Percentiles rank a stretch among this genome's conserved stretches.
Evolutionary conservation across 1,140 invertebrate genomes (phyloP).

Genomic region (Panagrolaimus sp.): DNA sequence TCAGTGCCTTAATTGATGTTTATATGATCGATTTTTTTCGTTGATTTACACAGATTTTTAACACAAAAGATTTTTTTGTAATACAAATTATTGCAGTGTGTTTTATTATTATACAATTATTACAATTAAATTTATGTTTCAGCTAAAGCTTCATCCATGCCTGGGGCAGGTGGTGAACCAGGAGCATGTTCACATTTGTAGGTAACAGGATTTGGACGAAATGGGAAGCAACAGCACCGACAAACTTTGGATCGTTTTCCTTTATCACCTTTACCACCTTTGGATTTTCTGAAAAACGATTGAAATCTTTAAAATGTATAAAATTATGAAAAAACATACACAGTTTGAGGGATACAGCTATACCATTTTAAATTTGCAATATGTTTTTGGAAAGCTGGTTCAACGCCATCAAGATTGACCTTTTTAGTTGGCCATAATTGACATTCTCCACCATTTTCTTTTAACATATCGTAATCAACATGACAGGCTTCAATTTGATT

Average conservation of each 20-base stretch:
- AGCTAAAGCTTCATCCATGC: constrained; percentile 38
- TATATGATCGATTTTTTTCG: too few relatives aligned
- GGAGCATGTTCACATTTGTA: constrained; percentile 52
- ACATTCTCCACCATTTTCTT: constrained; percentile 54
- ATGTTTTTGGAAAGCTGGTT: constrained; percentile 51
- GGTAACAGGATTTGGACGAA: constrained; percentile 39
- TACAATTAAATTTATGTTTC: too few relatives aligned
- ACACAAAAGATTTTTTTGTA: too few relatives aligned
- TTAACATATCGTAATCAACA: constrained; percentile 52
- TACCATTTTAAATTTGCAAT: constrained; percentile 53
- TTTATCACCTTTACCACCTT: constrained; percentile 26
- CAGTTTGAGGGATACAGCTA: constrained; percentile 45
- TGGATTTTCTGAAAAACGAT: background rate
- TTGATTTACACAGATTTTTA: too few relatives aligned
- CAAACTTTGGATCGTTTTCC: constrained; percentile 51
- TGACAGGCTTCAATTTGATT: constrained; percentile 51
- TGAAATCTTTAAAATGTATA: background rate
- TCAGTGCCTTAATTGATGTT: too few relatives aligned
- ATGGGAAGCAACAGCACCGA: constrained; percentile 58
- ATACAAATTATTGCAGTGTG: too few relatives aligned
- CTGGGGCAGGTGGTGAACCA: constrained; percentile 47
- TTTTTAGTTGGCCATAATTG: constrained; percentile 52
- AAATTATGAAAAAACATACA: constrained; percentile 24
- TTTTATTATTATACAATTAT: too few relatives aligned
- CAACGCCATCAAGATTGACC: constrained; percentile 48